A percentile compares a stretch with the other conserved stretches of the same genome.
These are phyloP conservation scores for Octopus sinensis DNA, from an alignment of 1,140 invertebrate genomes.

Conservation along the genomic window DNA sequence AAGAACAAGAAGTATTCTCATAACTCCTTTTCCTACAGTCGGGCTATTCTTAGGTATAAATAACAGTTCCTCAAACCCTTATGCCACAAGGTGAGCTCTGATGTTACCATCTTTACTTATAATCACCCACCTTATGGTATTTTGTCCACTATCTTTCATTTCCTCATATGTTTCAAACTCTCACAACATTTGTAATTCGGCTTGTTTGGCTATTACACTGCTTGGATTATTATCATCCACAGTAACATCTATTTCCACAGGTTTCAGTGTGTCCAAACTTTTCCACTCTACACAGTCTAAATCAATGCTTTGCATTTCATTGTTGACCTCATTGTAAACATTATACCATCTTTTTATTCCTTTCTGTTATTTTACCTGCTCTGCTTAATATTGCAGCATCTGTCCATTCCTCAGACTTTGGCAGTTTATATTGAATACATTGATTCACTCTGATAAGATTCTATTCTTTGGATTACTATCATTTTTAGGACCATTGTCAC, in stretches of 20 bases:
- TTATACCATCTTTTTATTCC: too few species aligned
- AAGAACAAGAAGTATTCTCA: background rate
- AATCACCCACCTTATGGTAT: constrained; percentile 25
- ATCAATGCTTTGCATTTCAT: background rate
- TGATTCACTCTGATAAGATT: too few species aligned
- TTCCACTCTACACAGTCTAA: background rate
- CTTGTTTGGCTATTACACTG: constrained; percentile 16
- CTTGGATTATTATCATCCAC: background rate
- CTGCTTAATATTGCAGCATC: too few species aligned
- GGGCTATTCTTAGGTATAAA: constrained; percentile 25
- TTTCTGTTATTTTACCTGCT: too few species aligned
- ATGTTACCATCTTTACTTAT: constrained; percentile 21
- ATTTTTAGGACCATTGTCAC: background rate
- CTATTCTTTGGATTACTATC: too few species aligned
- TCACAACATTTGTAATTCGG: constrained; percentile 20
- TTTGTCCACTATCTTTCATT: constrained; percentile 23
- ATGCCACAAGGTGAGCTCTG: constrained; percentile 20
- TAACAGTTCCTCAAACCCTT: constrained; percentile 29
- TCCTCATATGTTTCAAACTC: constrained; percentile 26
- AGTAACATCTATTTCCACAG: background rate
- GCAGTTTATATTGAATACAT: too few species aligned
- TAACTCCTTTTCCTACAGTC: constrained; percentile 28
- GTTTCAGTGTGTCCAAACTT: background rate
- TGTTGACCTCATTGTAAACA: too few species aligned
- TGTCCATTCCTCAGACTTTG: too few species aligned